Conservation (phyloP, 1,140 invertebrate genomes). For the Tetramorium alpestre region DNA sequence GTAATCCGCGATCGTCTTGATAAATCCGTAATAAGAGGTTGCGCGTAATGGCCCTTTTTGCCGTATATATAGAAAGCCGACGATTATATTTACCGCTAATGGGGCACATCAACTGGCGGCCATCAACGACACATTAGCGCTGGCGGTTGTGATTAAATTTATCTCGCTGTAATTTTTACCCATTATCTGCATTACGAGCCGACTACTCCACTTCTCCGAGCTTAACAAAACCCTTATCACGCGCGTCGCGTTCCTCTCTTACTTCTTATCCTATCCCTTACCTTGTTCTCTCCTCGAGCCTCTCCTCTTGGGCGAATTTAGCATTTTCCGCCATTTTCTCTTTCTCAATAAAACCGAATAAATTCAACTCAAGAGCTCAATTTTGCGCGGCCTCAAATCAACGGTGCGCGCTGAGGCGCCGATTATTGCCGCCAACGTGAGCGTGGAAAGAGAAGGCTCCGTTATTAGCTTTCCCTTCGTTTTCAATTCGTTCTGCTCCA, state of each 20-base stretch:
- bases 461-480: conserved; percentile 66
- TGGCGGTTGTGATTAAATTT: conserved; percentile 32
- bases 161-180: conserved; percentile 47
- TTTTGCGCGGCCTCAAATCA: conserved; percentile 65
- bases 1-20: background rate
- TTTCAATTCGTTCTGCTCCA: conserved; percentile 55
- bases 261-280: no score
- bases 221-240: background rate
- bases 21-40: conserved; percentile 11
- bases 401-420: conserved; percentile 37
- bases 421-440: conserved; percentile 64
- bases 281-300: no score
- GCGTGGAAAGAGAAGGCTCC: conserved; percentile 50
- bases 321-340: conserved; percentile 55
- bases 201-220: background rate
- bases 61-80: background rate
- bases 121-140: conserved; percentile 26
- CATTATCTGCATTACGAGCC: conserved; percentile 33
- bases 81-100: conserved; percentile 46
- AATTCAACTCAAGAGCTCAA: conserved; percentile 65
- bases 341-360: conserved; percentile 67
- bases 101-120: conserved; percentile 1
- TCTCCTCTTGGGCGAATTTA: conserved; percentile 47
- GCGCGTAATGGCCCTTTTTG: background rate
- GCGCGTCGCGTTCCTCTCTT: background rate